A percentile compares a stretch with the other conserved stretches of the same genome.
phyloP scores from a whole-genome alignment of 2,113 vertebrate genomes.

The Nesogale talazaci region DNA sequence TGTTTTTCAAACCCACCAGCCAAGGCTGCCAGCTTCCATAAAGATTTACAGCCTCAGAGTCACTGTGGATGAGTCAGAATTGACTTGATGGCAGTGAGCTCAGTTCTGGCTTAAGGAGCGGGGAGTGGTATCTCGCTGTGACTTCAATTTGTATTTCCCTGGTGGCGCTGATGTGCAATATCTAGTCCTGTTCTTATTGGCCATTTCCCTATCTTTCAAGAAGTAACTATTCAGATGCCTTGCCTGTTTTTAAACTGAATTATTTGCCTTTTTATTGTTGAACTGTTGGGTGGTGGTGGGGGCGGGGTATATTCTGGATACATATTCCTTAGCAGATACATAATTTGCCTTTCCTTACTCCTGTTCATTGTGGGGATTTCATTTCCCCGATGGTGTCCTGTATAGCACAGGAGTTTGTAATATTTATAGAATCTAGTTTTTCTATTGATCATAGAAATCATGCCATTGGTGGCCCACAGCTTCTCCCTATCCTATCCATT shows the following conservation, averaged over 20 bases:
- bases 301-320: neutral
- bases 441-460: neutral
- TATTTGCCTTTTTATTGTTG: conserved; percentile 57
- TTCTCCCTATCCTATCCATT: too few species aligned
- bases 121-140: neutral
- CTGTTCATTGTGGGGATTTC: neutral
- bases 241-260: conserved; percentile 37
- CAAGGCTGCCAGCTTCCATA: too few species aligned
- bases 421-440: neutral
- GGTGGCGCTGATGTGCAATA: neutral
- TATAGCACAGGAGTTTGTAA: neutral
- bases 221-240: conserved; percentile 32
- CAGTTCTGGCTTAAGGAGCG: too few species aligned
- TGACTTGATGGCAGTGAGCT: too few species aligned
- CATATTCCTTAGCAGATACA: neutral
- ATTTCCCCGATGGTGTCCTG: neutral
- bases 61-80: too few species aligned
- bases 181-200: conserved; percentile 38
- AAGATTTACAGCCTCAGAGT: too few species aligned
- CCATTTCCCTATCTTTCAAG: conserved; percentile 36
- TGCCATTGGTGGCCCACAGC: neutral
- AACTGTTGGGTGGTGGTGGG: neutral
- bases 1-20: too few species aligned
- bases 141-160: conserved; percentile 54
- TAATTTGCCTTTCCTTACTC: conserved; percentile 3